Evolutionary conservation across 2,113 vertebrate species (phyloP).

Genomic region (Bagarius yarrelli): DNA sequence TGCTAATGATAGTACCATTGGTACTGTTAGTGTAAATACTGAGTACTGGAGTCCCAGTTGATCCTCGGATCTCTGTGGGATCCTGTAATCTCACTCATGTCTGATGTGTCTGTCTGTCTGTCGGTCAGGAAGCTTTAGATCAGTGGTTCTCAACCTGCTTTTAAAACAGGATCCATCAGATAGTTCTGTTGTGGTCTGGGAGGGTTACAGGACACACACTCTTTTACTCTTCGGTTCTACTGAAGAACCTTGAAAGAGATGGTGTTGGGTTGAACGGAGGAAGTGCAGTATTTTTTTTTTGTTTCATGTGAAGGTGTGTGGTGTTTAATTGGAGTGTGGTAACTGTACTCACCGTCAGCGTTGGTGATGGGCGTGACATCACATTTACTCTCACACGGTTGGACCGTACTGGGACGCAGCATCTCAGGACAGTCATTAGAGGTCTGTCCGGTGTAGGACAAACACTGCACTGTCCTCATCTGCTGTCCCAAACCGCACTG

Average conservation of each 20-base stretch:
- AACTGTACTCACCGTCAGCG: conserved; percentile 81
- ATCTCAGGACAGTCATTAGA: conserved; percentile 87
- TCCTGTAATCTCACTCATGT: no score
- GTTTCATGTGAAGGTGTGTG: no score
- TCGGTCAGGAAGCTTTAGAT: no score
- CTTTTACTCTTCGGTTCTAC: not conserved
- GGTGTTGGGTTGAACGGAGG: not conserved
- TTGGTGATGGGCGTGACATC: conserved; percentile 87
- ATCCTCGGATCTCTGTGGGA: no score
- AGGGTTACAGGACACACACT: not conserved
- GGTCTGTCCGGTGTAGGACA: conserved; percentile 92
- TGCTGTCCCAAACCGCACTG: conserved; percentile 96
- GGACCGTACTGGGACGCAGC: conserved; percentile 84
- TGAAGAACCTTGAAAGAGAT: not conserved
- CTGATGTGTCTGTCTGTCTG: no score
- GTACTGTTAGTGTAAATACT: no score
- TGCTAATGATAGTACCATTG: no score
- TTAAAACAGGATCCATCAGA: no score
- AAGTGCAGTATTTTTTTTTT: not conserved
- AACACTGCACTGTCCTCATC: conserved; percentile 91
- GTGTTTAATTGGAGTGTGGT: no score
- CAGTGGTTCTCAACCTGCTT: no score
- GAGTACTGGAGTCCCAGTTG: no score
- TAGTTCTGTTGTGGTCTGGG: not conserved
- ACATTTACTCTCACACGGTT: conserved; percentile 98